A percentile compares a stretch with the other conserved stretches of the same genome.
Evolutionary conservation across 1,140 invertebrate genomes (phyloP).

Genomic region (Lasioglossum albipes): DNA sequence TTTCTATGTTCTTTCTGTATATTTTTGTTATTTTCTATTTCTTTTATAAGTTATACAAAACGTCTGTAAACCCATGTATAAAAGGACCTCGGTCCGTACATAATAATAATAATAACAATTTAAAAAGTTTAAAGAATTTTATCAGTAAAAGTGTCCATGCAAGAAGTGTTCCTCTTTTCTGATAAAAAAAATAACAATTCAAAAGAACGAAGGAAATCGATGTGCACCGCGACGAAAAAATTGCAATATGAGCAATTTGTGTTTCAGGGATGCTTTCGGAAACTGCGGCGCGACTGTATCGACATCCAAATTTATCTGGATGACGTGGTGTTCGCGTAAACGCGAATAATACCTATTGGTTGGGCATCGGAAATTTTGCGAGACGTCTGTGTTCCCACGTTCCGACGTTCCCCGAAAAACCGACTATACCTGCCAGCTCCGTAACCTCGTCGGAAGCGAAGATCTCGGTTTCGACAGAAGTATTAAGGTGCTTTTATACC

Average conservation of each 20-base stretch:
- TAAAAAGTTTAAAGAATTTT: too few relatives aligned
- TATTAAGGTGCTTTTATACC: too few relatives aligned
- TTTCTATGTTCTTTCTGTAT: too few relatives aligned
- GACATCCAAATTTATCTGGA: constrained; percentile 57
- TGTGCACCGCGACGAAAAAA: not conserved
- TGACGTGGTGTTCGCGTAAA: constrained; percentile 59
- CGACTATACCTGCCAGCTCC: constrained; percentile 48
- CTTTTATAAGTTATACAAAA: too few relatives aligned
- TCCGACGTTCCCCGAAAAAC: constrained; percentile 61
- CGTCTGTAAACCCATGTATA: too few relatives aligned
- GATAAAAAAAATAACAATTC: too few relatives aligned
- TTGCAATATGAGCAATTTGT: not conserved
- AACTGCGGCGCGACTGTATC: not conserved
- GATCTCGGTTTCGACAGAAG: constrained; percentile 15
- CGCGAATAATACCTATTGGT: constrained; percentile 13
- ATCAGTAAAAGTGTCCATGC: too few relatives aligned
- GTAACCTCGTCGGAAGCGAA: constrained; percentile 10
- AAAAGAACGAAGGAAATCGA: too few relatives aligned
- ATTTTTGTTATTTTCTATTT: too few relatives aligned
- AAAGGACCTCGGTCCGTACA: too few relatives aligned
- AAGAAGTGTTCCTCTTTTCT: too few relatives aligned
- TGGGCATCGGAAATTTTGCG: constrained; percentile 51
- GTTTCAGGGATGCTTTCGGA: not conserved
- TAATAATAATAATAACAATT: too few relatives aligned
- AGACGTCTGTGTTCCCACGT: constrained; percentile 36